A percentile compares a stretch with the other conserved stretches of the same genome.
Conservation (phyloP, 2,113 vertebrate species). For the Nymphicus hollandicus region DNA sequence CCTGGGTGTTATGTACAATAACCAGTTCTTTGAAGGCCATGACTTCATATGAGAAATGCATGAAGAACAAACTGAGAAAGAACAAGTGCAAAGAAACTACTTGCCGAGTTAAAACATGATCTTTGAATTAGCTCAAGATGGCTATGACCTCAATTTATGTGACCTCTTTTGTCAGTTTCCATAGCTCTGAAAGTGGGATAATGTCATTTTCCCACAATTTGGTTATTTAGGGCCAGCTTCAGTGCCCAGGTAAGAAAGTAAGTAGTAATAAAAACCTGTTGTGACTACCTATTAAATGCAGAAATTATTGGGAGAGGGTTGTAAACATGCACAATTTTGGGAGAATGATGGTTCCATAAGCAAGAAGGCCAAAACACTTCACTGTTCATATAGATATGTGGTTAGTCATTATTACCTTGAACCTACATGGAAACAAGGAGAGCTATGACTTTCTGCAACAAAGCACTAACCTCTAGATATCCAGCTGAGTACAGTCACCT, state of each 20-base stretch:
- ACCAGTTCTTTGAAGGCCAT: background rate
- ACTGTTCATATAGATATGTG: background rate
- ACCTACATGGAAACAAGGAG: background rate
- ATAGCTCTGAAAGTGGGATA: background rate
- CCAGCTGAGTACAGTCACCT: background rate
- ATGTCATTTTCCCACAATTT: background rate
- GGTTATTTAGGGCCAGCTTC: background rate
- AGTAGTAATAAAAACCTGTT: background rate
- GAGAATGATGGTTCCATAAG: background rate
- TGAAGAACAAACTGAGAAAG: background rate
- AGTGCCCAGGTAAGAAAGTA: background rate
- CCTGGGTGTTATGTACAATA: background rate
- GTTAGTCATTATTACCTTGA: background rate
- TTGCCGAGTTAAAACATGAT: background rate
- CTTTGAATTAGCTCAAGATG: background rate
- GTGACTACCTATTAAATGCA: background rate
- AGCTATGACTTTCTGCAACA: background rate
- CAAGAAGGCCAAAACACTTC: background rate
- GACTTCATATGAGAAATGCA: background rate
- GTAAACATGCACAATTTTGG: background rate
- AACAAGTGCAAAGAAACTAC: background rate
- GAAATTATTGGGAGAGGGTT: background rate
- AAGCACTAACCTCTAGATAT: background rate
- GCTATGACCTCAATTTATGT: background rate
- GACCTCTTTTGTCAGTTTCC: background rate